Conservation (phyloP, 2,888 invertebrate genomes). For the Heliothis peltigera region DNA sequence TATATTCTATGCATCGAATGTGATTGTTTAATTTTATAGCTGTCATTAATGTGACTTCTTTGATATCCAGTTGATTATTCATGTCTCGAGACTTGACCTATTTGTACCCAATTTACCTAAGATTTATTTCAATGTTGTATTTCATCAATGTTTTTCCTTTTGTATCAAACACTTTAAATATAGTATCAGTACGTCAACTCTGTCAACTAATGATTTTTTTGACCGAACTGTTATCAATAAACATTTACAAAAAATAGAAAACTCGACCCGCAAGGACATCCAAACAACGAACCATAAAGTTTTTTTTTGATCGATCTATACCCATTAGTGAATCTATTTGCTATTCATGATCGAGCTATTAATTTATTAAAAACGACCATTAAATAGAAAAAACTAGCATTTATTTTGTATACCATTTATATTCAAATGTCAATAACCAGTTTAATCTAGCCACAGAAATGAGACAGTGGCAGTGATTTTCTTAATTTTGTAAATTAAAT, state of each 20-base stretch:
- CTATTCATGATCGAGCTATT: conserved; percentile 66
- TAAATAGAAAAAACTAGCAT: conserved; percentile 67
- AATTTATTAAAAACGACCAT: conserved; percentile 66
- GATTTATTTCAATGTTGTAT: conserved; percentile 46
- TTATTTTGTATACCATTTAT: conserved; percentile 68
- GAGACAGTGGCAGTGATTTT: conserved; percentile 58
- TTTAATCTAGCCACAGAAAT: conserved; percentile 59
- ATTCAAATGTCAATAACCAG: conserved; percentile 73
- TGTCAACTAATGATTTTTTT: conserved; percentile 34
- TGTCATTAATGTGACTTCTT: conserved; percentile 58
- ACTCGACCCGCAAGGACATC: conserved; percentile 47
- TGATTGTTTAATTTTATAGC: conserved; percentile 63
- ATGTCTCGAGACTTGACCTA: conserved; percentile 54
- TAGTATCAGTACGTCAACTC: conserved; percentile 39
- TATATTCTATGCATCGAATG: conserved; percentile 52
- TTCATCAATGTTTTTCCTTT: conserved; percentile 48
- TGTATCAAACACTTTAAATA: conserved; percentile 34
- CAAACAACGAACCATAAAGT: conserved; percentile 50
- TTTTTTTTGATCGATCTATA: conserved; percentile 53
- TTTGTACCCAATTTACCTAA: conserved; percentile 59
- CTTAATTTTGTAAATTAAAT: conserved; percentile 70
- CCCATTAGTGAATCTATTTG: conserved; percentile 62
- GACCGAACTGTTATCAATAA: conserved; percentile 40
- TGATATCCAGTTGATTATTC: conserved; percentile 60
- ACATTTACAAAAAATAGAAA: conserved; percentile 41